Base-by-base conservation (phyloP, 2,888 invertebrate species). In the Cryptus viduatorius region DNA sequence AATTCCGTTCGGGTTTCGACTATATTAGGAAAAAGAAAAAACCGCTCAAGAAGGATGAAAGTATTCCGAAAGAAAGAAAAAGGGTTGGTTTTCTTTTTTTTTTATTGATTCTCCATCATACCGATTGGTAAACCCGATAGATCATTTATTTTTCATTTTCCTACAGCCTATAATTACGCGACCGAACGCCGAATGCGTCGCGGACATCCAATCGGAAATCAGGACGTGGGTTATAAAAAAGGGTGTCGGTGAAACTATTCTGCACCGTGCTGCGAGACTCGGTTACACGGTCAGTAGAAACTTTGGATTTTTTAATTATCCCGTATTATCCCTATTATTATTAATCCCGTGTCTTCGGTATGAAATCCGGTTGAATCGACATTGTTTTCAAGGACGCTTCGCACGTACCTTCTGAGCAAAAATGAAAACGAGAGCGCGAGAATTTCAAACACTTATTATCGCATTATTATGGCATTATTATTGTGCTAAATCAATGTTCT, bases 201-300 rank as follows among this genome's bases (percentile, higher is more conserved):
- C 96, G 89, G 98, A 98, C 92, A 97, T 98, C 76, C 96, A 96
- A 87, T 96, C 96, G 89, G 98, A 98, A 94, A 97, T 98, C 84
- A 97, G 98, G 92, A 96, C 97, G 87, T 98, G 98, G 97, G 98
- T 98, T 85, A 96, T 98, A 76, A 98, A 98, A 94, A 98, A 98
- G 93, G 98, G 98, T 72, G 96, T 98, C 48, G 99, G 99, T 7
- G 98, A 99, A 94, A 98, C 98, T 0, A 96, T 98, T 89, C 95
- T 99, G 72, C 99, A 99, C 93, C 95, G 98, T 90, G 98, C 98
- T 65, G 98, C 98, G 1, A 95, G 98, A 89, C 95, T 98, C 78
- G 98, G 98, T 75, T 97, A 98, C 90, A 97, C 97, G 93, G 98
- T 98, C 94, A 95, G 96, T 94, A 86, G 19, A 82, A 65, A 84